Conservation (phyloP, 1,140 invertebrate genomes). For the Drosophila jambulina region DNA sequence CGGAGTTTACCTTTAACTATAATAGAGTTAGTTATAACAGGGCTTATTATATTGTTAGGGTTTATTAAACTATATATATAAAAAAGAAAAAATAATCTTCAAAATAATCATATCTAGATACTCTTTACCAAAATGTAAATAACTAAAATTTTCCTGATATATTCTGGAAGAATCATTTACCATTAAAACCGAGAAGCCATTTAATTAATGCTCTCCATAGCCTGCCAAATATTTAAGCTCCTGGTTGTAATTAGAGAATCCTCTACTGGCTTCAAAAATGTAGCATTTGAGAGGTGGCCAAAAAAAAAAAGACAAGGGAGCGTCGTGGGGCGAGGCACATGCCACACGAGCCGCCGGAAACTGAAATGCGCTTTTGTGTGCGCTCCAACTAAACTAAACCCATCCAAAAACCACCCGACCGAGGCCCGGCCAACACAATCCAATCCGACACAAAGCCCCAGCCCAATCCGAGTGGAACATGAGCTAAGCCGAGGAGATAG, state of each 20-base stretch:
- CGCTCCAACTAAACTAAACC: constrained; percentile 9
- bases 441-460: constrained; percentile 31
- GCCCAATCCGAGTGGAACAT: constrained; percentile 31
- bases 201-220: neutral
- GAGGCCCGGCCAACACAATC: constrained; percentile 6
- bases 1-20: neutral
- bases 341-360: constrained; percentile 32
- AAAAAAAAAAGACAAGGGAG: constrained; percentile 8
- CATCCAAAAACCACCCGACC: constrained; percentile 16
- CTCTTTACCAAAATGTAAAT: neutral
- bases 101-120: neutral
- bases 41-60: neutral
- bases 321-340: constrained; percentile 8
- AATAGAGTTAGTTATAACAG: neutral
- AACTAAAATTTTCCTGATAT: neutral
- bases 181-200: neutral
- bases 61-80: neutral
- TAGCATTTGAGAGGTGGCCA: constrained; percentile 22
- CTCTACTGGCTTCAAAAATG: neutral
- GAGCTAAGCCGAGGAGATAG: constrained; percentile 8
- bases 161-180: neutral
- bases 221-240: neutral
- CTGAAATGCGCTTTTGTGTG: constrained; percentile 60
- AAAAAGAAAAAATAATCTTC: too few relatives aligned
- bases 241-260: neutral